These are phyloP conservation scores for Okamejei kenojei DNA, from an alignment of 2,797 vertebrate species.

Conservation along the genomic window DNA sequence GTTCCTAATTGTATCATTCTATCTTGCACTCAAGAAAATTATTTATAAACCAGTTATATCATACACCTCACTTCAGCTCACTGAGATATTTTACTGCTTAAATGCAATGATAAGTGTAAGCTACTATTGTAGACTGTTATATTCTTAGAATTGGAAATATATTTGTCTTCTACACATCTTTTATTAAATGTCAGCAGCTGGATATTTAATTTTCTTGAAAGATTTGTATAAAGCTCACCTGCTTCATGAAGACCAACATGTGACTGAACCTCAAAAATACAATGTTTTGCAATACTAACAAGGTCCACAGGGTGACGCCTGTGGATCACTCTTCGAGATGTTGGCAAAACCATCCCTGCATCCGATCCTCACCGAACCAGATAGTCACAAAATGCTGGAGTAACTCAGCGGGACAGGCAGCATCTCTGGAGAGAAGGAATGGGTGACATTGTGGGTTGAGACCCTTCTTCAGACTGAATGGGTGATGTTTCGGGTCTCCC, in stretches of 20 bases:
- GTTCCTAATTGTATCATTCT: too few species aligned
- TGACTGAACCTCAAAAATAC: background rate
- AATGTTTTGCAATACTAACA: background rate
- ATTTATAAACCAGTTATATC: background rate
- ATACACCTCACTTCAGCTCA: too few species aligned
- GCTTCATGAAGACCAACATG: background rate
- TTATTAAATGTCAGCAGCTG: background rate
- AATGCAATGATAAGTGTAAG: background rate
- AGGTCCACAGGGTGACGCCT: background rate
- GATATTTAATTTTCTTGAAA: background rate
- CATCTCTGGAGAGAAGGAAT: too few species aligned
- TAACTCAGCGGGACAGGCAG: too few species aligned
- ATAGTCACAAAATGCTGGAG: too few species aligned
- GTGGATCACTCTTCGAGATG: background rate
- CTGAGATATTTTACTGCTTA: background rate
- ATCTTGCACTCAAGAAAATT: too few species aligned
- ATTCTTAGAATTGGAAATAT: background rate
- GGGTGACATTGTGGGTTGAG: too few species aligned
- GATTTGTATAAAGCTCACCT: background rate
- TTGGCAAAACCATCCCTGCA: background rate
- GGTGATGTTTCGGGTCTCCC: too few species aligned
- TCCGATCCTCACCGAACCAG: background rate
- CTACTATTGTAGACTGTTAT: background rate
- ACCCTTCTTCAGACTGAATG: too few species aligned
- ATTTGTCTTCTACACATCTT: background rate